phyloP scores from a whole-genome alignment of 2,797 vertebrate species.

The Poliocrania exsul region DNA sequence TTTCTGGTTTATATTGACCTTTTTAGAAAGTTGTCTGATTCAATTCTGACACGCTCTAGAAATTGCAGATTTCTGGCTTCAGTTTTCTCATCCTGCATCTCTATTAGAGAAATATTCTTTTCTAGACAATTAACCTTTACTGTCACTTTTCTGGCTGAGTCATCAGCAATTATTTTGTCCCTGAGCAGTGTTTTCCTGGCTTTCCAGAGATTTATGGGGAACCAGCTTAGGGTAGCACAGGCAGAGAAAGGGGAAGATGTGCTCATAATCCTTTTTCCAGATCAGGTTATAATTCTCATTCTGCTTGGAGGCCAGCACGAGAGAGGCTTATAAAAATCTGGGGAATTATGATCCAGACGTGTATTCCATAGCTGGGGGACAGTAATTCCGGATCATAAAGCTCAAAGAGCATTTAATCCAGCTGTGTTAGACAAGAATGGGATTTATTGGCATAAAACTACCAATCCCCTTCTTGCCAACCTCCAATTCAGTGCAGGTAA shows the following conservation, averaged over 20 bases:
- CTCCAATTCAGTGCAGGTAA: neutral
- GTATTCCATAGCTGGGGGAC: neutral
- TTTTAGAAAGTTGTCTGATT: neutral
- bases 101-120: slow-evolving; percentile 19
- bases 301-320: neutral
- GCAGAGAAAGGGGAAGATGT: neutral
- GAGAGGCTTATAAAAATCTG: neutral
- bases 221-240: neutral
- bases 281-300: neutral
- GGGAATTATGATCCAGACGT: neutral
- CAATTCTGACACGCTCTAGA: neutral
- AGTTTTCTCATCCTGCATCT: neutral
- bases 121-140: slow-evolving; percentile 52
- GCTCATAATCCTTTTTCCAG: neutral
- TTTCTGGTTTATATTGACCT: neutral
- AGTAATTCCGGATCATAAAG: neutral
- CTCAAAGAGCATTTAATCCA: neutral
- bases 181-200: neutral
- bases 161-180: slow-evolving; percentile 45
- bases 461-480: neutral
- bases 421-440: neutral
- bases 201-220: slow-evolving; percentile 26
- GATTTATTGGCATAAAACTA: neutral
- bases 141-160: slow-evolving; percentile 26
- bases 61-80: neutral